phyloP scores from a whole-genome alignment of 2,797 vertebrate genomes.

The Falco naumanni region DNA sequence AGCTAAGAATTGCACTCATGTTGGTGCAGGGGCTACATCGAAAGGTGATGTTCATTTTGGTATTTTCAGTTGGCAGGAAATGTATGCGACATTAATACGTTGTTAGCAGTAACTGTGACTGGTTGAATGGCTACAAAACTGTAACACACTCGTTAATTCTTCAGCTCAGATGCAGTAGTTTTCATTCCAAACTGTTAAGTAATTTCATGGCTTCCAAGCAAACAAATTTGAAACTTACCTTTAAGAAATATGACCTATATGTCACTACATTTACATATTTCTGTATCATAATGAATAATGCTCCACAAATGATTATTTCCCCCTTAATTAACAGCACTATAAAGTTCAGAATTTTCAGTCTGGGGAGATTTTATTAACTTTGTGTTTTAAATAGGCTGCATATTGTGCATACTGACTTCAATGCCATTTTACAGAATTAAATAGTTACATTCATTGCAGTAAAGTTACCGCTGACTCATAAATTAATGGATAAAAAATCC shows the following conservation, averaged over 20 bases:
- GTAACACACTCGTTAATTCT: not conserved
- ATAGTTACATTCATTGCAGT: not conserved
- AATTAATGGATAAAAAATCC: constrained; percentile 42
- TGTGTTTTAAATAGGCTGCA: constrained; percentile 19
- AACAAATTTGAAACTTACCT: not conserved
- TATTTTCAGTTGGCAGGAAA: not conserved
- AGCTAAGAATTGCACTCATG: not conserved
- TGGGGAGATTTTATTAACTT: constrained; percentile 15
- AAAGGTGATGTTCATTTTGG: not conserved
- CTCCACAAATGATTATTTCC: not conserved
- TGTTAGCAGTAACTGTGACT: not conserved
- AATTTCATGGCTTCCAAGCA: not conserved
- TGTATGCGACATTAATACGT: not conserved
- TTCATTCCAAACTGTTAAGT: not conserved
- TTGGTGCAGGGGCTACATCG: not conserved
- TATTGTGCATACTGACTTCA: not conserved
- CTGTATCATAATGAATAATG: not conserved
- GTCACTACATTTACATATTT: constrained; percentile 14
- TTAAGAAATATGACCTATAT: not conserved
- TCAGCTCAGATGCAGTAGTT: not conserved
- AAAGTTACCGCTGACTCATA: not conserved
- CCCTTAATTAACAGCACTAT: constrained; percentile 22
- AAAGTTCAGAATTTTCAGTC: constrained; percentile 40
- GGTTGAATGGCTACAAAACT: not conserved
- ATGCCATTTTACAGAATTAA: not conserved